Base-by-base conservation (phyloP, 2,113 vertebrate species). In the Motacilla tschutschensis region DNA sequence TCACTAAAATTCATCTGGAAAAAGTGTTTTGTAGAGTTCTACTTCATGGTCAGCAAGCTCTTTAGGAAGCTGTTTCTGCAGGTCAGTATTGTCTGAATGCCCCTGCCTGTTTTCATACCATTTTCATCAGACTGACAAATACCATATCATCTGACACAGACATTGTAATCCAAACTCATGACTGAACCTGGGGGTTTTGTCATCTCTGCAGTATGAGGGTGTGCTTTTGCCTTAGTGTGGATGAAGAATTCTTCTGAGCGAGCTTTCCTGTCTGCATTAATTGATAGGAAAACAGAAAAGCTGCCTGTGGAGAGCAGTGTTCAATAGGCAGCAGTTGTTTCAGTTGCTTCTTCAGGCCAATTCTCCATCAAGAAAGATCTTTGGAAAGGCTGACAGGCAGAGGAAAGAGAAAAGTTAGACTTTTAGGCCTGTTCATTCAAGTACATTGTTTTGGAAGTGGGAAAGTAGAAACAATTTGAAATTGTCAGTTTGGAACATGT, bases 321-420 rank as follows among this genome's bases (percentile, higher is more conserved):
- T 97, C 92, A 88, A 95, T 94, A 95, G 87, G 81, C 92, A 33
- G 58, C 84, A 92, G 36, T 96, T 93, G 91, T 95, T 96, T 96
- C 84, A 80, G 58, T 73, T 8, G 0, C 17, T 89, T 93, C 87
- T 91, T 89, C 70, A 66, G 83, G 89, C 79, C 5, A 20, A 48
- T 92, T 95, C 80, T 95, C 83, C 93, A 73, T 94, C 94, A 95
- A 88, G 73, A 83, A 92, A 88, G 57, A 91, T 76, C 90, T 96
- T 93, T 95, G 62, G 88, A 89, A 79, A 91, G 77, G 55, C 87
- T 92, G 59, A 54, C 58, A 83, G 72, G 76, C 50, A 69, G 59
- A 44, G 88, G 64, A 70, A 80, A 66, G 19, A 35, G 69, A 59
- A 76, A 79, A 82, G 73, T 89, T 82, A 72, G 40, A 35, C 75